These are phyloP conservation scores for Linyphia triangularis DNA, from an alignment of 2,888 invertebrate genomes.

Conservation along the genomic window DNA sequence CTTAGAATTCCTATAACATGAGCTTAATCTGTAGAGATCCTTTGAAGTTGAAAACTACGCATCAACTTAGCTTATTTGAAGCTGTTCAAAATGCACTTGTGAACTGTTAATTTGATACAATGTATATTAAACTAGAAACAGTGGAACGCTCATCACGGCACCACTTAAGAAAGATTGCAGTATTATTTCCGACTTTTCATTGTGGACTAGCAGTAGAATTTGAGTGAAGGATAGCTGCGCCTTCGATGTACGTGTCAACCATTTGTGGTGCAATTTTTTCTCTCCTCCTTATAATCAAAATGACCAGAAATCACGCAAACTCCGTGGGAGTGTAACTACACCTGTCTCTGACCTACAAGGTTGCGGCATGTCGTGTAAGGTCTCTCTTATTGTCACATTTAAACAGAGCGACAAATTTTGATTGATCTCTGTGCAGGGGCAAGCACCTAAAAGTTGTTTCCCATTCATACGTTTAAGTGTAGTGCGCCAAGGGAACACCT, in stretches of 20 bases:
- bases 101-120: too few relatives aligned
- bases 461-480: constrained; percentile 23
- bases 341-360: constrained; percentile 58
- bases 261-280: not conserved
- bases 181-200: not conserved
- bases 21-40: too few relatives aligned
- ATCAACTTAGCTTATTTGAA: too few relatives aligned
- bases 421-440: constrained; percentile 43
- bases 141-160: not conserved
- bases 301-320: constrained; percentile 48
- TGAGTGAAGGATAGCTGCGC: not conserved
- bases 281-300: constrained; percentile 31
- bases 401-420: constrained; percentile 73
- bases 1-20: too few relatives aligned
- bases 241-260: not conserved
- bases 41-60: too few relatives aligned
- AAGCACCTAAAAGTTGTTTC: not conserved
- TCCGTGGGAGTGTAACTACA: constrained; percentile 51
- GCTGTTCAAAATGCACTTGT: too few relatives aligned
- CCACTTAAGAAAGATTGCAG: not conserved
- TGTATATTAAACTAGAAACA: not conserved
- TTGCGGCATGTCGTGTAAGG: constrained; percentile 61
- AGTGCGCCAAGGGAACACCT: not conserved
- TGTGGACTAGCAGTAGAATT: too few relatives aligned
- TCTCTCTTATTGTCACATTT: constrained; percentile 65